Evolutionary conservation across 2,113 vertebrate species (phyloP), one percentile per base, ranked within the genome.

Genomic region (Ctenodactylus gundi): DNA sequence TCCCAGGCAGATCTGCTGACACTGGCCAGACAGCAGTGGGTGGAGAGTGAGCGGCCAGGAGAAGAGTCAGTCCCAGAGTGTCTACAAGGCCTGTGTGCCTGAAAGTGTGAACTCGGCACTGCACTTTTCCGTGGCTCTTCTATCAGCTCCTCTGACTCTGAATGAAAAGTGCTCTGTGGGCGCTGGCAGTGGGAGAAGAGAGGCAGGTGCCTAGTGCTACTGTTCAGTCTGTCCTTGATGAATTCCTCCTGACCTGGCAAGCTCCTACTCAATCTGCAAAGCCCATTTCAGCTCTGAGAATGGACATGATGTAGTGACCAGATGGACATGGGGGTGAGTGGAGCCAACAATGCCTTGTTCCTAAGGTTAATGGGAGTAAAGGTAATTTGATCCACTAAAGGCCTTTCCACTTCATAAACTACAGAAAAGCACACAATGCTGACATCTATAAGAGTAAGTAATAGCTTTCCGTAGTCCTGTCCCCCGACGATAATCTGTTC

Each of bases 231-330:
- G 1, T 12, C 49, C 11, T 49, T 36, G 53, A 15, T 41, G 31
- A 53, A 68, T 8, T 64, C 31, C 27, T 64, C 49, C 31, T 49
- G 57, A 36, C 20, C 21, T 5, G 29, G 46, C 31, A 60, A 81
- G 39, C 77, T 92, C 70, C 70, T 90, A 25, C 53, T 94, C 84
- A 67, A 72, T 55, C 84, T 89, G 34, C 60, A 70, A 90, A 91
- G 34, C 62, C 67, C 62, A 25, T 78, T 85, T 72, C 34, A 60
- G 14, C 44, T 90, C 57, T 58, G 53, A 82, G 82, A 55, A 23
- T 41, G n/a, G 27, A 36, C 0, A 1, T 62, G 21, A 76, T 49
- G 4, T 53, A 3, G 27, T 57, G 36, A 53, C 67, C 51, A 17
- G 0, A 15, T 53, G 31, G 46, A 70, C 81, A 3, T 87, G 5